phyloP scores from a whole-genome alignment of 1,140 invertebrate genomes.

The Drosophila teissieri region DNA sequence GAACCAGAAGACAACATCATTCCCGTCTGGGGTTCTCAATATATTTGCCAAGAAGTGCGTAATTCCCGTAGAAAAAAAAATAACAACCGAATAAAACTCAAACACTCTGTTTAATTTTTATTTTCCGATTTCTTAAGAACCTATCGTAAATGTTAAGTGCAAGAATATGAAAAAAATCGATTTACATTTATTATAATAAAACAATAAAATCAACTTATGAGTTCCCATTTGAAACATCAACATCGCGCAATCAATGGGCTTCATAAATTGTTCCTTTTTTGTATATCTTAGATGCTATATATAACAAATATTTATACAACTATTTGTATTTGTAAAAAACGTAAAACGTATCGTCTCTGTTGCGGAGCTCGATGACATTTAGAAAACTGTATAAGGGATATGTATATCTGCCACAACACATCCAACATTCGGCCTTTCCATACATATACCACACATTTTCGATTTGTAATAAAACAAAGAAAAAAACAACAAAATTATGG shows the following conservation, averaged over 20 bases:
- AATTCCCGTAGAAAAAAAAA: constrained; percentile 57
- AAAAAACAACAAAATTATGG: constrained; percentile 51
- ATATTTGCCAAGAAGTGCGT: constrained; percentile 69
- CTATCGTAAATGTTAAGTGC: constrained; percentile 74
- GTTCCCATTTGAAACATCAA: constrained; percentile 34
- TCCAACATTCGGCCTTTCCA: constrained; percentile 43
- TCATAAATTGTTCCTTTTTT: constrained; percentile 82
- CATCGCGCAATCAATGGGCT: constrained; percentile 44
- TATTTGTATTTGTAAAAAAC: constrained; percentile 54
- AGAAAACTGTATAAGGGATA: constrained; percentile 52
- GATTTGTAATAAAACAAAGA: constrained; percentile 58
- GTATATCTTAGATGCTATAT: constrained; percentile 77
- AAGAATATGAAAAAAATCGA: constrained; percentile 76
- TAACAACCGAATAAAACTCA: constrained; percentile 37
- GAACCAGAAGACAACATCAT: constrained; percentile 15
- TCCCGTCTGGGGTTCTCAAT: constrained; percentile 13
- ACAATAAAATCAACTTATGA: constrained; percentile 57
- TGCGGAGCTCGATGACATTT: constrained; percentile 29
- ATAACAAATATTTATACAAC: constrained; percentile 67
- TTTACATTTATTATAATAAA: constrained; percentile 81
- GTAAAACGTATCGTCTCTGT: constrained; percentile 19
- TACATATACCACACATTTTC: constrained; percentile 57
- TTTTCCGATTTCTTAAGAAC: constrained; percentile 52
- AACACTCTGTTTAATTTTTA: constrained; percentile 48
- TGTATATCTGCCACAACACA: constrained; percentile 54